Conservation (phyloP, 1,140 invertebrate species). For the Temnothorax curvispinosus region DNA sequence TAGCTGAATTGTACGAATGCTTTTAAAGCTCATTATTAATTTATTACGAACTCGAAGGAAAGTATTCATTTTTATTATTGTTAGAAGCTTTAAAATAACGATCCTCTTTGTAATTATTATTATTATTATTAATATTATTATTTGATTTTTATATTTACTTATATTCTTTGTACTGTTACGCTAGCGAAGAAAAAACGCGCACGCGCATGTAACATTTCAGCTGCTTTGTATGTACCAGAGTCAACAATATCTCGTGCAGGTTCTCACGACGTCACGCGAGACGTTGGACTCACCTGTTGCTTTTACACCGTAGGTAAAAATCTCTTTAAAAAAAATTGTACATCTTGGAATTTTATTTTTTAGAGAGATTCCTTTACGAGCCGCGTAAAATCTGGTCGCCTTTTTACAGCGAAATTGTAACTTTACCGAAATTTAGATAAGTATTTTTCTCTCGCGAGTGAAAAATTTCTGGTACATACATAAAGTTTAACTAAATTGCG, state of each 20-base stretch:
- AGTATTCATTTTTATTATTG: constrained; percentile 72
- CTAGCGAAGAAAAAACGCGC: constrained; percentile 18
- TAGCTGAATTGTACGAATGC: constrained; percentile 66
- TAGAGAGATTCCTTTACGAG: background rate
- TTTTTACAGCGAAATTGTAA: background rate
- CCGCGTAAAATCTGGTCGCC: background rate
- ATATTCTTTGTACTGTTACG: constrained; percentile 64
- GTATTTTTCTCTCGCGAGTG: background rate
- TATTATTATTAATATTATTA: constrained; percentile 50
- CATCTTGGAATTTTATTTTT: background rate
- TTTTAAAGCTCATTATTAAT: constrained; percentile 65
- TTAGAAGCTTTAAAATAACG: constrained; percentile 66
- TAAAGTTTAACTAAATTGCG: constrained; percentile 11
- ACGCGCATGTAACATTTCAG: constrained; percentile 37
- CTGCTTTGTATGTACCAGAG: constrained; percentile 58
- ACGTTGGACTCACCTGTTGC: constrained; percentile 24
- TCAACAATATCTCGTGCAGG: background rate
- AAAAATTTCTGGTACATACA: constrained; percentile 44
- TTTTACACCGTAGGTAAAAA: background rate
- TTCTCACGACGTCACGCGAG: background rate
- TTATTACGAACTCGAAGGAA: constrained; percentile 68
- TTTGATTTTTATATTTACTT: constrained; percentile 54
- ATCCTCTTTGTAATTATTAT: constrained; percentile 61
- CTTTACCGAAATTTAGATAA: background rate
- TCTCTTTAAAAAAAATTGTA: background rate